phyloP scores from a whole-genome alignment of 1,140 invertebrate genomes.

The Periplaneta americana region DNA sequence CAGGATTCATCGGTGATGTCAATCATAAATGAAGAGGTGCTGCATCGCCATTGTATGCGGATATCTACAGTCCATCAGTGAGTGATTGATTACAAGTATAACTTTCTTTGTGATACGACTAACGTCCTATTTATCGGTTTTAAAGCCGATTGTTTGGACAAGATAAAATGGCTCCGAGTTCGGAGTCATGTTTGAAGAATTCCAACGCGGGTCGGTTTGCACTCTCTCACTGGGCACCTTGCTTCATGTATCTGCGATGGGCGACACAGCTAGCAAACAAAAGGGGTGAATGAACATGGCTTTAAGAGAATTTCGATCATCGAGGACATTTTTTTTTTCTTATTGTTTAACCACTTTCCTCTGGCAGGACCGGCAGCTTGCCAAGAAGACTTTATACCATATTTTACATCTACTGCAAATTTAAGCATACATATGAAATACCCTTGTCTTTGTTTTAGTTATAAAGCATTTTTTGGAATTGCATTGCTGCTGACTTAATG shows the following conservation, averaged over 20 bases:
- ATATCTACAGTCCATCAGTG: not conserved
- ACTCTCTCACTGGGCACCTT: slow-evolving; percentile 2
- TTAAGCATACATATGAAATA: not conserved
- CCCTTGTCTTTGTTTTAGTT: not conserved
- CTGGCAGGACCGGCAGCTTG: not conserved
- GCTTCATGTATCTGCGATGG: not conserved
- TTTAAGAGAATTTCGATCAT: slow-evolving; percentile 1
- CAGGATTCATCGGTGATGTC: too few species aligned
- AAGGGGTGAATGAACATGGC: not conserved
- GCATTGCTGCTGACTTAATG: not conserved
- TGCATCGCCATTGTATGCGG: not conserved
- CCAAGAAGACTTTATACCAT: too few species aligned
- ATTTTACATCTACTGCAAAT: not conserved
- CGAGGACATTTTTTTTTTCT: not conserved
- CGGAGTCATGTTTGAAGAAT: not conserved
- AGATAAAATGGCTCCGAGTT: not conserved
- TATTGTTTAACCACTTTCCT: not conserved
- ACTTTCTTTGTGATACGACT: slow-evolving; percentile 8
- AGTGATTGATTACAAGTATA: slow-evolving; percentile 2
- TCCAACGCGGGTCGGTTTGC: slow-evolving; percentile 10
- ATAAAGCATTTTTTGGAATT: not conserved
- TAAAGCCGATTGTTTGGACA: not conserved
- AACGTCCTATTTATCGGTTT: slow-evolving; percentile 1
- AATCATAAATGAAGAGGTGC: slow-evolving; percentile 1
- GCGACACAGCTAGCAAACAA: not conserved